A percentile compares a stretch with the other conserved stretches of the same genome.
phyloP scores from a whole-genome alignment of 1,140 invertebrate species.

The Megalonaias nervosa region DNA sequence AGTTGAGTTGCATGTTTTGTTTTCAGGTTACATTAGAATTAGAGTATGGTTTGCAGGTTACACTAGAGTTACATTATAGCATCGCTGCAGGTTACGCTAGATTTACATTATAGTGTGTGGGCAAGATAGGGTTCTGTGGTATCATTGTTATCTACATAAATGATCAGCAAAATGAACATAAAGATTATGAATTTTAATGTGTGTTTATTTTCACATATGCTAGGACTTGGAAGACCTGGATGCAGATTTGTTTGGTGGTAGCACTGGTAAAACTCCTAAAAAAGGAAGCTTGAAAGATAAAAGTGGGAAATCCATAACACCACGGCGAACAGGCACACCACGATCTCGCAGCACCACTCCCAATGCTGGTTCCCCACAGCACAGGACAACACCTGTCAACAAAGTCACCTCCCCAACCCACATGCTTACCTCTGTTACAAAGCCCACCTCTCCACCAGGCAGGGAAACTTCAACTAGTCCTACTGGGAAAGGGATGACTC shows the following conservation, averaged over 20 bases:
- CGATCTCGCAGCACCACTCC: slow-evolving; percentile 51
- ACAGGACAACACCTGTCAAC: slow-evolving; percentile 38
- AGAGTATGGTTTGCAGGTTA: neutral
- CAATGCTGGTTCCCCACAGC: slow-evolving; percentile 46
- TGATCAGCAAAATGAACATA: neutral
- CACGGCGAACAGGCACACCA: slow-evolving; percentile 47
- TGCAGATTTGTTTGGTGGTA: slow-evolving; percentile 60
- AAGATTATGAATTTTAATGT: neutral
- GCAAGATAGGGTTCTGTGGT: neutral
- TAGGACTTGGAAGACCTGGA: slow-evolving; percentile 69
- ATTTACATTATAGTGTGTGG: neutral
- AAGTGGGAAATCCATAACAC: slow-evolving; percentile 50
- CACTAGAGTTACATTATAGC: neutral
- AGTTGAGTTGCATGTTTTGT: too few relatives aligned
- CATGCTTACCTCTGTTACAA: slow-evolving; percentile 3
- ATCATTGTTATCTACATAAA: neutral
- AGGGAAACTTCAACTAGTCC: slow-evolving; percentile 14
- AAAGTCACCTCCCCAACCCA: slow-evolving; percentile 28
- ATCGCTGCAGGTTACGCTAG: neutral
- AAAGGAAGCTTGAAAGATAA: slow-evolving; percentile 37
- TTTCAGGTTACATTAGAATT: neutral
- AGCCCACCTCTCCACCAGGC: slow-evolving; percentile 37
- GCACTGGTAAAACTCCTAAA: slow-evolving; percentile 52
- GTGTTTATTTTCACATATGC: slow-evolving; percentile 6
- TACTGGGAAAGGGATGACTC: slow-evolving; percentile 22